Evolutionary conservation across 2,888 invertebrate species (phyloP).

Genomic region (Mythimna loreyi): DNA sequence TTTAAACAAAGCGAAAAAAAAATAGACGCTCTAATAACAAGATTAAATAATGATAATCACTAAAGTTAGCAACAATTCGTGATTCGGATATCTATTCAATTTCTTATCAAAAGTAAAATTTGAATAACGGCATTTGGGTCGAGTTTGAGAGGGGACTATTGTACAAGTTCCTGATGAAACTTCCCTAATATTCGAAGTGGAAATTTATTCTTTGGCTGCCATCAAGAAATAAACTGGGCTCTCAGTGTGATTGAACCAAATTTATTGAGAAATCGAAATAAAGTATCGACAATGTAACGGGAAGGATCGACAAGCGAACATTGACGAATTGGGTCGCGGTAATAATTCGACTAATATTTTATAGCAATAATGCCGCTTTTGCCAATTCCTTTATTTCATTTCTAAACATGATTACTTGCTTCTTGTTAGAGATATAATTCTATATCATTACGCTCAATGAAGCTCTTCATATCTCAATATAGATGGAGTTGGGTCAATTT

Average conservation of each 20-base stretch:
- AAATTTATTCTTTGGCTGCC: conserved; percentile 84
- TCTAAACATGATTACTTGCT: conserved; percentile 48
- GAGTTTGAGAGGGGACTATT: conserved; percentile 84
- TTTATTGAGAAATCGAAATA: conserved; percentile 80
- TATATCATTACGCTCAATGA: conserved; percentile 35
- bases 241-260: conserved; percentile 80
- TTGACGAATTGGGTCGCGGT: conserved; percentile 73
- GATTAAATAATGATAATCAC: conserved; percentile 52
- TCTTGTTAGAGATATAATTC: conserved; percentile 36
- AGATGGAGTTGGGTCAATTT: conserved; percentile 21
- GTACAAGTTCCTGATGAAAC: conserved; percentile 81
- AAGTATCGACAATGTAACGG: conserved; percentile 70
- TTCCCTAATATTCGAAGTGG: conserved; percentile 86
- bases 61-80: conserved; percentile 77
- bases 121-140: conserved; percentile 84
- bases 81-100: conserved; percentile 83
- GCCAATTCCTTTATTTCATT: conserved; percentile 41
- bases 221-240: conserved; percentile 81
- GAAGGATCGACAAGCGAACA: conserved; percentile 71
- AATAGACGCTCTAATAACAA: conserved; percentile 55
- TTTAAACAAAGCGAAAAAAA: conserved; percentile 53
- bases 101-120: conserved; percentile 86
- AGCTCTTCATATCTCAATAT: conserved; percentile 25
- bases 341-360: conserved; percentile 58
- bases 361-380: conserved; percentile 41